Conservation (phyloP, 37 sponge, comb jelly and placozoan species). For the Hormiphora californensis region DNA sequence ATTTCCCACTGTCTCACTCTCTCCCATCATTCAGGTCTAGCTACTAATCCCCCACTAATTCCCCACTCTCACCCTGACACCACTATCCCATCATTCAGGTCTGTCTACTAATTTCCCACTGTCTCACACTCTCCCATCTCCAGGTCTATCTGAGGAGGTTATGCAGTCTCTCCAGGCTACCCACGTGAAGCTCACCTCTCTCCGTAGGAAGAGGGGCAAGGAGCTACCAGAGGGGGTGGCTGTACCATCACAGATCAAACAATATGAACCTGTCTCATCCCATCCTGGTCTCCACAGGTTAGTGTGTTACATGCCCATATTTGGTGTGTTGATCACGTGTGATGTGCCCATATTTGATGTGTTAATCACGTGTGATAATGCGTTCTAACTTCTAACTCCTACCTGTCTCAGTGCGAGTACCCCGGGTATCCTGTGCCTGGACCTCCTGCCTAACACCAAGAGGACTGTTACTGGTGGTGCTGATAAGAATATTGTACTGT, state of each 20-base stretch:
- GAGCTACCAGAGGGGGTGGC: constrained; percentile 86
- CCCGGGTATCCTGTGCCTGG: constrained; percentile 90
- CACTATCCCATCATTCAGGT: too few species aligned
- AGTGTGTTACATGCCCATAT: not conserved
- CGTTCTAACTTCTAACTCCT: not conserved
- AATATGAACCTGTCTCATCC: constrained; percentile 70
- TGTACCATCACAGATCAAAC: constrained; percentile 65
- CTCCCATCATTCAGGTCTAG: too few species aligned
- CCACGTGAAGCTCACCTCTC: constrained; percentile 81
- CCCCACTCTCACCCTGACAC: too few species aligned
- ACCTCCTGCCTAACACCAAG: constrained; percentile 72
- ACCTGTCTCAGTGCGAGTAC: constrained; percentile 82
- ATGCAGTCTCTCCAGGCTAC: constrained; percentile 78
- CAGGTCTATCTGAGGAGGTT: constrained; percentile 34
- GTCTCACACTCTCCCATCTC: not conserved
- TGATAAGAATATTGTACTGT: constrained; percentile 92
- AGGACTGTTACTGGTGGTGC: constrained; percentile 87
- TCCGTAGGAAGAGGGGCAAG: constrained; percentile 97
- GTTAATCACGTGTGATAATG: not conserved
- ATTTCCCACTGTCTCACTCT: too few species aligned
- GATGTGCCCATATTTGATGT: not conserved
- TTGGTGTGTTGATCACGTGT: not conserved
- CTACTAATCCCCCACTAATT: too few species aligned
- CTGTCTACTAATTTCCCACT: too few species aligned
- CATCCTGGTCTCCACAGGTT: constrained; percentile 71